These are phyloP conservation scores for Meiosimyza decipiens DNA, from an alignment of 2,888 invertebrate species.

Conservation along the genomic window DNA sequence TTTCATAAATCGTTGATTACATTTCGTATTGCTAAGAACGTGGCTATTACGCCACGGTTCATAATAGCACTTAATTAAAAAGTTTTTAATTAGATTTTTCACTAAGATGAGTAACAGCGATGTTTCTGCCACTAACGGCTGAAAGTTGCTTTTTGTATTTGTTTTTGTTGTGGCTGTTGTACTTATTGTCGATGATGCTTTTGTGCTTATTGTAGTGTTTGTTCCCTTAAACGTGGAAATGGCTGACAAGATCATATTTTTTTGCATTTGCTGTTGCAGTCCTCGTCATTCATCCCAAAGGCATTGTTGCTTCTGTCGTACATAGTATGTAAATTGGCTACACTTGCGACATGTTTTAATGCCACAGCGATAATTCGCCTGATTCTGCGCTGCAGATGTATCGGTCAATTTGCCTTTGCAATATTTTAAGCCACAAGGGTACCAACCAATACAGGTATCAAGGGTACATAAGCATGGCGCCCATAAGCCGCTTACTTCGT, in stretches of 20 bases:
- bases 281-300: conserved; percentile 81
- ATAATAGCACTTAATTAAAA: conserved; percentile 1
- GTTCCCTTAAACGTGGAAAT: conserved; percentile 36
- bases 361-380: conserved; percentile 87
- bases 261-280: conserved; percentile 47
- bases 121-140: conserved; percentile 9
- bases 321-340: conserved; percentile 87
- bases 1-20: background rate
- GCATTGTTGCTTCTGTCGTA: conserved; percentile 84
- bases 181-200: conserved; percentile 4
- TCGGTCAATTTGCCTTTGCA: conserved; percentile 83
- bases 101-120: background rate
- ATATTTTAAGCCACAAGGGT: conserved; percentile 94
- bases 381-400: conserved; percentile 64
- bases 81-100: conserved; percentile 4
- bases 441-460: conserved; percentile 94
- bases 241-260: conserved; percentile 16
- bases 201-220: conserved; percentile 36
- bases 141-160: conserved; percentile 19
- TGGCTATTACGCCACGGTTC: background rate
- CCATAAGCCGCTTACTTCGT: conserved; percentile 75
- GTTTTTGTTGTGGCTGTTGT: conserved; percentile 41
- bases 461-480: conserved; percentile 86
- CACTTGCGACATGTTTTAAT: conserved; percentile 95
- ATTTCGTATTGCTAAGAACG: background rate